Evolutionary conservation across 2,797 vertebrate genomes (phyloP), one percentile per base, ranked within the genome.

Genomic region (Orientallactaga sibirica): DNA sequence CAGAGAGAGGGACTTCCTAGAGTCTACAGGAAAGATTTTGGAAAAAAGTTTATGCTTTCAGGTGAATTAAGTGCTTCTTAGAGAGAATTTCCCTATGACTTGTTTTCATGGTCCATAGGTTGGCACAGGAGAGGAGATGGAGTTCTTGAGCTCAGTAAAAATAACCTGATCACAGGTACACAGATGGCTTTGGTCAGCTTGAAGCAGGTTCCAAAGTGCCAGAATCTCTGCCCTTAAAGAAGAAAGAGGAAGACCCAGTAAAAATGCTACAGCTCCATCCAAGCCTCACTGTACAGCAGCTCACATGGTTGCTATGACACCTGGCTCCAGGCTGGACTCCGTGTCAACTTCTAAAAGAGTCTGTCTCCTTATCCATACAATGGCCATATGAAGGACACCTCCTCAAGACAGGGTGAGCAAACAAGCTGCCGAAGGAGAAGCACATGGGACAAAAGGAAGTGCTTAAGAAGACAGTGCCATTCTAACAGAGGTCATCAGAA

Each of bases 61-160:
- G 74, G 16, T 75, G 89, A 85, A 87, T 48, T 20, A 92, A 85
- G 64, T 67, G 29, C 74, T 88, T 75, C 29, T 58, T 92, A 90
- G 61, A n/a, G n/a, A n/a, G n/a, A 74, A 71, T 58, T 52, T 37
- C 66, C 11, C 76, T 61, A 14, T 33, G 12, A 77, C 58, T 86
- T 66, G 48, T 19, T 92, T 85, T 88, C 75, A 67, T 29, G 24
- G 86, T n/a, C 52, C 16, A 43, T 6, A 24, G 52, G 41, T 62
- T 84, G 11, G 2, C 19, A 22, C 9, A 75, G 48, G 37, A 19
- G 41, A 94, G 66, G 61, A 93, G 79, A 92, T 27, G 27, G 1
- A 52, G 37, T 25, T 77, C 67, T 43, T 89, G 78, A 92, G 73
- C 58, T 43, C 67, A 86, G 22, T 22, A 24, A n/a, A 68, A 74